Evolutionary conservation across 2,888 invertebrate species (phyloP), one percentile per base, ranked within the genome.

Genomic region (Pseudoips prasinana): DNA sequence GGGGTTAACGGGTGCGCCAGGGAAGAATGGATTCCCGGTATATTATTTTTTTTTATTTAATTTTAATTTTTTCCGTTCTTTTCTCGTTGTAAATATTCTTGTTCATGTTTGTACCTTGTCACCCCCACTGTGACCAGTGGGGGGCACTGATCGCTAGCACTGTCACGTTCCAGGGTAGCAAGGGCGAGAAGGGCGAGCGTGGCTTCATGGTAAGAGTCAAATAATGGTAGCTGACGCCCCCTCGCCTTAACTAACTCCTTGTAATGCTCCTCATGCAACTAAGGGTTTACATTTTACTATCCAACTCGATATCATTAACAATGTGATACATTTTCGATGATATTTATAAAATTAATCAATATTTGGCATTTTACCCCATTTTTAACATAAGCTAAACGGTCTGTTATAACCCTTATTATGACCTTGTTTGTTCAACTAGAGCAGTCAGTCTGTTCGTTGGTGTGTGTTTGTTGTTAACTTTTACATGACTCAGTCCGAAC

Each of bases 21-120:
- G 95, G 81, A 95, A 95, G 90, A 95, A 94, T 83, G 96, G 95
- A 90, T 95, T 95, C 92, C 96, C 96, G 93, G 96, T 96, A 85
- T 53, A 59, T 90, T 18, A 85, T 86, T 85, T 84, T 60, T 47
- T 73, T 48, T 38, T 51, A 40, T 46, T 34, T 26, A 33, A 29
- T 40, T 48, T 8, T 25, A 35, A 38, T 32, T 70, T 78, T 77
- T 78, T 46, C 7, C 38, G 39, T 57, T 43, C 28, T 23, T 29
- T 32, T 8, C 31, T 22, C 17, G 29, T 38, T 50, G 53, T 53
- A 55, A 29, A 55, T 55, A 51, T 22, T 22, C 8, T 22, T n/a
- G 20, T n/a, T 20, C 2, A 7, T 20, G 3, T 20, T 7, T 7
- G n/a, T 20, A 2, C 20, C 4, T 14, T 20, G 7, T 20, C 20